Conservation (phyloP, 2,113 vertebrate genomes). For the Phylloscopus trochiloides region DNA sequence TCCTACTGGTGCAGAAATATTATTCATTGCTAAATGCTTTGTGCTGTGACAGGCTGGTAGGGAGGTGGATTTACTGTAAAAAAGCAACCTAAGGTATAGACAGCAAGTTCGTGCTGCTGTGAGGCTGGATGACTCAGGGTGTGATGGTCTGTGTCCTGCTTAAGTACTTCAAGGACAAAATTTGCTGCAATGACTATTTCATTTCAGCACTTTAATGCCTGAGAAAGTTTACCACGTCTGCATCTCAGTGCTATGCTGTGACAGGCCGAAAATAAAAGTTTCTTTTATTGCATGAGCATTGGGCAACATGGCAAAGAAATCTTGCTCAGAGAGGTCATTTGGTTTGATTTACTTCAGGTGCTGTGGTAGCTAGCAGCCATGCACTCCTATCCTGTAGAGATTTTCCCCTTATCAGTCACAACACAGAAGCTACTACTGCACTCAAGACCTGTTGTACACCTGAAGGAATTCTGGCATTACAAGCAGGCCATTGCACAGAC, state of each 20-base stretch:
- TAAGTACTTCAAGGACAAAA: slow-evolving; percentile 23
- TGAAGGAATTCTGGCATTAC: background rate
- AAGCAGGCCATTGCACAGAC: background rate
- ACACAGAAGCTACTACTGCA: background rate
- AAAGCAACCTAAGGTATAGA: background rate
- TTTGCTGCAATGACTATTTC: background rate
- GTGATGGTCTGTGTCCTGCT: background rate
- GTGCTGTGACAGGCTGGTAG: background rate
- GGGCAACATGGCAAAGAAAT: background rate
- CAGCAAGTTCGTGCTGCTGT: background rate
- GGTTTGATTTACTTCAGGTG: background rate
- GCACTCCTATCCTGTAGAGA: background rate
- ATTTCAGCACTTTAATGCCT: background rate
- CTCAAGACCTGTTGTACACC: background rate
- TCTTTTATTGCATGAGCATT: background rate
- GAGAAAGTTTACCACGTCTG: background rate
- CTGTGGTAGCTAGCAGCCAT: background rate
- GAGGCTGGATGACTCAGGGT: slow-evolving; percentile 2
- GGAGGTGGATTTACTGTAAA: background rate
- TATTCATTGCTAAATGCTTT: background rate
- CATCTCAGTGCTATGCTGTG: background rate
- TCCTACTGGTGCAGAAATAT: background rate
- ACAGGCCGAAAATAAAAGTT: background rate
- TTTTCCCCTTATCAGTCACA: background rate
- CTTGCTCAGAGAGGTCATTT: background rate